Evolutionary conservation across 2,888 invertebrate species (phyloP), one percentile per base, ranked within the genome.

Genomic region (Nemapogon koenigi): DNA sequence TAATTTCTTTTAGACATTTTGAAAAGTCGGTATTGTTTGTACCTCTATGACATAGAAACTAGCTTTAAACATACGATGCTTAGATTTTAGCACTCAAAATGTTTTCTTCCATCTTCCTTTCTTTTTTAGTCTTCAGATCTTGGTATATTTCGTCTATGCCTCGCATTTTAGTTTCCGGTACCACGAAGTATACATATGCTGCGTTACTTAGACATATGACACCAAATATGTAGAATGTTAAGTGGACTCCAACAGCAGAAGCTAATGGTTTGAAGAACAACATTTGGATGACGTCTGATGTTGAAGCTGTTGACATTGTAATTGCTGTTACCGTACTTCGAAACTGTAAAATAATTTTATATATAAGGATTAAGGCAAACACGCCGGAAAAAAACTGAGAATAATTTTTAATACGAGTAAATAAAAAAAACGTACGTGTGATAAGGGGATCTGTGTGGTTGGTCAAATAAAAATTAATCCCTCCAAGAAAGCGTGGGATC

Each of bases 261-360:
- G 61, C 60, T 0, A 73, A 38, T 0, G 70, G 60, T 35, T 68
- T 70, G 53, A 72, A 73, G 52, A 72, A 66, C 11, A 68, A 43
- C 42, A 66, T 55, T 48, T 72, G 70, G 0, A 68, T 14, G 46
- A 69, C 69, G 33, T 50, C 64, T 0, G 55, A 42, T 0, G 56
- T n/a, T 0, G 68, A 55, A 0, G 68, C 59, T 0, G 48, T n/a
- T 0, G 66, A 51, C 69, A 70, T 70, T 0, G 66, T 55, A 0
- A 49, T 46, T 0, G 63, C 73, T 55, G 71, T 58, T 0, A 75
- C 66, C 4, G 66, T 63, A 2, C 67, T 66, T 2, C 75, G 69
- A 36, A 67, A 71, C 75, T 76, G 60, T n/a, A 62, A 65, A 14
- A 39, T n/a, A 37, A 38, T 27, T 39, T n/a, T n/a, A n/a, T n/a